These are phyloP conservation scores for Corythoichthys haematopterus DNA, from an alignment of 2,113 vertebrate species.

Conservation along the genomic window DNA sequence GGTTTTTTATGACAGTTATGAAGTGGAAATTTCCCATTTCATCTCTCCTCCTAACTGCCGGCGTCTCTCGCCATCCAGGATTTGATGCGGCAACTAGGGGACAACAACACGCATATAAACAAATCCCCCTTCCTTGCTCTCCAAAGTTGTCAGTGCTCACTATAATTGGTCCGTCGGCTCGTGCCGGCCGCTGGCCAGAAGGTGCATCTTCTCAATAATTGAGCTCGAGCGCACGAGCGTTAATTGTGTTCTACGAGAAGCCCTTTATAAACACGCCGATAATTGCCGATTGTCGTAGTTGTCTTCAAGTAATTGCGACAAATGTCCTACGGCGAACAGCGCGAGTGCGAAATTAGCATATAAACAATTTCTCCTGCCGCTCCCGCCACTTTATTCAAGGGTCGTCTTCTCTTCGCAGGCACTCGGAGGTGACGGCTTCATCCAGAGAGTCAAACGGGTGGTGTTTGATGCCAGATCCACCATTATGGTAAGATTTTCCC, in stretches of 20 bases:
- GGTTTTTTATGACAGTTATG: slow-evolving; percentile 3
- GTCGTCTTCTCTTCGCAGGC: slow-evolving; percentile 71
- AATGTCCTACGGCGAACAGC: not conserved
- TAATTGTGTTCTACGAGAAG: not conserved
- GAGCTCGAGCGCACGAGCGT: slow-evolving; percentile 8
- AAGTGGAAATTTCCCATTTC: not conserved
- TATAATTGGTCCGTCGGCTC: slow-evolving; percentile 47
- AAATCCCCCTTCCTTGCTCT: slow-evolving; percentile 4
- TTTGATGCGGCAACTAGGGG: slow-evolving; percentile 7
- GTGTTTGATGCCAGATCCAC: slow-evolving; percentile 90
- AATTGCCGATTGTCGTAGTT: not conserved
- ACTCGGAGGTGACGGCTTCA: slow-evolving; percentile 90
- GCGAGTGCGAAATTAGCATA: not conserved
- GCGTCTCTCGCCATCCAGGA: not conserved
- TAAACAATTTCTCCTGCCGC: not conserved
- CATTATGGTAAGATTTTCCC: slow-evolving; percentile 78
- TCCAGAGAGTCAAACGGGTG: slow-evolving; percentile 89
- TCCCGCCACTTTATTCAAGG: slow-evolving; percentile 2
- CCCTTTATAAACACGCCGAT: not conserved
- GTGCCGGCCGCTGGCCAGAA: slow-evolving; percentile 10
- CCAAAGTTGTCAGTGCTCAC: slow-evolving; percentile 26
- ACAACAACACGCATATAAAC: not conserved
- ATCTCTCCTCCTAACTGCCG: not conserved
- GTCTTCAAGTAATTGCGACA: slow-evolving; percentile 4
- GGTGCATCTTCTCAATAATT: slow-evolving; percentile 33